Conservation (phyloP, 1,140 invertebrate genomes). For the Aporrectodea caliginosa region DNA sequence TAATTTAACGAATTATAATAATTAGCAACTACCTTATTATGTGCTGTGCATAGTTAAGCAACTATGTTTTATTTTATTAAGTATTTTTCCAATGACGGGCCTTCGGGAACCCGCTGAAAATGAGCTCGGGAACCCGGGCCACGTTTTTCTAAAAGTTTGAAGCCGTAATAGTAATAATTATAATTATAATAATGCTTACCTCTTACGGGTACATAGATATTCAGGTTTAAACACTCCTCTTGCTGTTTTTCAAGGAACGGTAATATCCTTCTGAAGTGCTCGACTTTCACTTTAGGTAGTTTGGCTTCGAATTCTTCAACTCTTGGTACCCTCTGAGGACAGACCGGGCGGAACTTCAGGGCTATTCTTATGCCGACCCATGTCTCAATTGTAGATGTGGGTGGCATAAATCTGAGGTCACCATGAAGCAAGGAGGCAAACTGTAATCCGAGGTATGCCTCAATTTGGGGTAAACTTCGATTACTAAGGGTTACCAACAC, state of each 20-base stretch:
- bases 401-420: slow-evolving; percentile 31
- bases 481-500: slow-evolving; percentile 1
- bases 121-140: too few species aligned
- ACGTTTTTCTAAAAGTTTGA: too few species aligned
- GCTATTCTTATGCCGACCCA: slow-evolving; percentile 16
- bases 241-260: slow-evolving; percentile 31
- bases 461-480: slow-evolving; percentile 11
- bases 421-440: slow-evolving; percentile 29
- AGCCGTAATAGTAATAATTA: too few species aligned
- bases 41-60: too few species aligned
- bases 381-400: slow-evolving; percentile 22
- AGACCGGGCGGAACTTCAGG: slow-evolving; percentile 25
- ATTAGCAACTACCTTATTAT: too few species aligned
- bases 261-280: slow-evolving; percentile 24
- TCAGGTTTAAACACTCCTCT: slow-evolving; percentile 36
- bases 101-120: too few species aligned
- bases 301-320: slow-evolving; percentile 16
- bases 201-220: slow-evolving; percentile 34
- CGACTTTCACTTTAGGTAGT: slow-evolving; percentile 2
- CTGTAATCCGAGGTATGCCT: slow-evolving; percentile 29
- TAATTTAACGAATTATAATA: too few species aligned
- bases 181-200: too few species aligned
- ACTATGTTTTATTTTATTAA: too few species aligned
- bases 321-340: slow-evolving; percentile 27
- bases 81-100: too few species aligned